Evolutionary conservation across 2,888 invertebrate genomes (phyloP), one percentile per base, ranked within the genome.

Genomic region (Eumerus sabulonum): DNA sequence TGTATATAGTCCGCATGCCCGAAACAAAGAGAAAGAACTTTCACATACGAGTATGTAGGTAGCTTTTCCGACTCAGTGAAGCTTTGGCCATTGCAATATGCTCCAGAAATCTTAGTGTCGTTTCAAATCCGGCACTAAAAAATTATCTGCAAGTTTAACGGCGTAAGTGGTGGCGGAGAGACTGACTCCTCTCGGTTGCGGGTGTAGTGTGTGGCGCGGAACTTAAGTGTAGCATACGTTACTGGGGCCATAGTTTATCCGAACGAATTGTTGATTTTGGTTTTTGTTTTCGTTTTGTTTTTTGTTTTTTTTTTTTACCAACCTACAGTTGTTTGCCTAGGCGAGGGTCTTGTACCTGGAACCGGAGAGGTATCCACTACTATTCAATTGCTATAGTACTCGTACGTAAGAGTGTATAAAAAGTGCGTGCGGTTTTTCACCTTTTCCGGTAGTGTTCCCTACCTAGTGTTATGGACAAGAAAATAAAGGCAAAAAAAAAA

Each of bases 171-270:
- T 79, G 79, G 74, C 79, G 68, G 79, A 79, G 79, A 74, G 79
- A 74, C 70, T 74, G 68, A 63, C 74, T 79, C 74, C 74, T 79
- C 79, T 79, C 79, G 74, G 79, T 60, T 63, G 79, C 79, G 79
- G 79, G 79, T 79, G 79, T 79, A 74, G 79, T 74, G 79, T 73
- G 74, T 74, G 74, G 79, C 74, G 79, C 79, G 79, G 79, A 74
- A 79, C 74, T 68, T 45, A 76, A 76, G 64, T 48, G 59, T 66
- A 74, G 77, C 79, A 79, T 79, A 79, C 79, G 79, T 79, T 54
- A 60, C 51, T 68, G 50, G 72, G 50, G 50, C 56, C 60, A 76
- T 66, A 66, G 72, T 79, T 73, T 73, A 42, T 3, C 12, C 40
- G n/a, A n/a, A 4, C 27, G n/a, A 40, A 40, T 40, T 51, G 35